These are phyloP conservation scores for Rhadina sibilatrix DNA, from an alignment of 2,113 vertebrate species.

Conservation along the genomic window DNA sequence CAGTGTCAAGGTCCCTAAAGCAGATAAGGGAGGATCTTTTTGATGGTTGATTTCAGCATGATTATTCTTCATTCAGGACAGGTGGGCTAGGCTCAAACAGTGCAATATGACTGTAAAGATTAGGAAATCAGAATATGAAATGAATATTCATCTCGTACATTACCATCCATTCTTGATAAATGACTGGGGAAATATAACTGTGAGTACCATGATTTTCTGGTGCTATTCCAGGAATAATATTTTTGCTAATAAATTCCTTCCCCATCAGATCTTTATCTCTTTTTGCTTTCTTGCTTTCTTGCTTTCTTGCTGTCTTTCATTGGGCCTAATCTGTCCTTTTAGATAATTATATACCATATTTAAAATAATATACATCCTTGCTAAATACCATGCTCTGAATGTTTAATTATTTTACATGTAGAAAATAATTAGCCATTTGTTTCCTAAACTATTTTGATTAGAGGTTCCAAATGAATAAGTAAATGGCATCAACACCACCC, in stretches of 20 bases:
- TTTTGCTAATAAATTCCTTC: neutral
- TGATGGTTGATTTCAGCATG: neutral
- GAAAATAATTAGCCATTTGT: constrained; percentile 43
- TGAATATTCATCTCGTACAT: neutral
- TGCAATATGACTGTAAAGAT: neutral
- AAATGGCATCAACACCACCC: neutral
- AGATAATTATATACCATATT: neutral
- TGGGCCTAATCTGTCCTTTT: neutral
- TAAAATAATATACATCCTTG: neutral
- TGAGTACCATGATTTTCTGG: neutral
- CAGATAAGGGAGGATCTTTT: neutral
- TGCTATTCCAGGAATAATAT: neutral
- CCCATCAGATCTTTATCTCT: neutral
- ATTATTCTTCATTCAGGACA: neutral
- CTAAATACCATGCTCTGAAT: neutral
- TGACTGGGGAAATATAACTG: neutral
- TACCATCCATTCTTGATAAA: neutral
- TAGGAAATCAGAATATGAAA: neutral
- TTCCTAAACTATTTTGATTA: constrained; percentile 39
- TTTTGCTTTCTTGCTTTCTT: neutral
- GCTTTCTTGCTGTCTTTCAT: neutral
- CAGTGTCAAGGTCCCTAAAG: neutral
- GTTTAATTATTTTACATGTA: constrained; percentile 36
- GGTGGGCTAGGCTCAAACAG: neutral
- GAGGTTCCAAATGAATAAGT: neutral